Base-by-base conservation (phyloP, 2,888 invertebrate species). In the Lasiommata megera region DNA sequence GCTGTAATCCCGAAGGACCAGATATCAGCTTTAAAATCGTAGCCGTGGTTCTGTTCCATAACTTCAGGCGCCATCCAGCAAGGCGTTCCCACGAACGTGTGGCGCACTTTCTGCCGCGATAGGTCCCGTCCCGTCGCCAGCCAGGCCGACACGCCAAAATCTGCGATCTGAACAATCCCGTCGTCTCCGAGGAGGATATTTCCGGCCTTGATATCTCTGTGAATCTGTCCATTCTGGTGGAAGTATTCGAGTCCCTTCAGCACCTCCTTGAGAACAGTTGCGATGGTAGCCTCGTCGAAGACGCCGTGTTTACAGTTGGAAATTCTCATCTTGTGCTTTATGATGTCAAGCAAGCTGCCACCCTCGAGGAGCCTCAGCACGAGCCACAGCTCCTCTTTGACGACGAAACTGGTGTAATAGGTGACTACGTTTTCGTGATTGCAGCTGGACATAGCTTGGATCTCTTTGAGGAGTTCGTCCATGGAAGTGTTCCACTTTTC, bases 51-150 rank as follows among this genome's bases (percentile, higher is more conserved):
- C 93, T 96, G 98, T 84, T 98, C 98, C 99, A 99, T 99, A 65
- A 99, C 99, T 91, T 99, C 99, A 6, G 99, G 99, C 11, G 99
- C 99, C 99, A 99, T 99, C 99, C 99, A 99, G 83, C 99, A 99
- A 0, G 99, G 99, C 9, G 99, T 99, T 48, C 99, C 99, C 6
- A 99, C 99, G 88, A 99, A 99, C 0, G 99, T 99, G 85, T 99
- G 99, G 12, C 99, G 93, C 53, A 98, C 98, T 87, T 98, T 98
- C 84, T 99, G 98, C 29, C 99, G 93, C 41, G 98, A 97, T 61
- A 98, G 90, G 84, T 99, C 99, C 43, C 99, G 94, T 0, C 99
- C 99, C 0, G 98, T 98, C 11, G 99, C 98, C 65, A 99, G 88
- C 99, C 98, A 99, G 0, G 99, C 99, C 65, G 98, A 98, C 0